These are phyloP conservation scores for Vidua chalybeata DNA, from an alignment of 2,113 vertebrate species.

Conservation along the genomic window DNA sequence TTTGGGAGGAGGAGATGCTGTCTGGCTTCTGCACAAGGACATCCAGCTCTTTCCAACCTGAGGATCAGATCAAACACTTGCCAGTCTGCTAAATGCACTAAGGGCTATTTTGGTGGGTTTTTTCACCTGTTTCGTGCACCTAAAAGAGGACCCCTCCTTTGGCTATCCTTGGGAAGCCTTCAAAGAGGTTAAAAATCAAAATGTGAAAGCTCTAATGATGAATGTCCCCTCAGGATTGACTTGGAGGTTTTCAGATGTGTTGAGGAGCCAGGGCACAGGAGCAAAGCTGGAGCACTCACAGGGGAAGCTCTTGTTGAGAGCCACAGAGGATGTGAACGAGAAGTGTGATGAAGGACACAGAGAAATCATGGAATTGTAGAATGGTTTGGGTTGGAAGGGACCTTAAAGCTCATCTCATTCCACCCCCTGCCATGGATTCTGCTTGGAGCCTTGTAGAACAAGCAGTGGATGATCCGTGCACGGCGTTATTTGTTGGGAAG, in stretches of 20 bases:
- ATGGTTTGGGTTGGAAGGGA: not conserved
- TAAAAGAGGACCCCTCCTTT: conserved; percentile 28
- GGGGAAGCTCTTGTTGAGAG: not conserved
- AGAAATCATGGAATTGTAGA: not conserved
- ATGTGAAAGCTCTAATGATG: not conserved
- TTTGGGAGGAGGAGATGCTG: not conserved
- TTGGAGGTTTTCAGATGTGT: not conserved
- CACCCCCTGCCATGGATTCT: not conserved
- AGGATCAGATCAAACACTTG: not conserved
- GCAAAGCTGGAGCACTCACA: not conserved
- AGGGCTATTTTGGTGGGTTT: conserved; percentile 8
- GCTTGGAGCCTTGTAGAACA: not conserved
- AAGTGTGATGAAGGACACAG: not conserved
- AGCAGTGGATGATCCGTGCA: not conserved
- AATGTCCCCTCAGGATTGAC: conserved; percentile 5
- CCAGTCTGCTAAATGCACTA: not conserved
- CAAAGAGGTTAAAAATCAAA: conserved; percentile 28
- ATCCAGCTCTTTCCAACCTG: not conserved
- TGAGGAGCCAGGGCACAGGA: not conserved
- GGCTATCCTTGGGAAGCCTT: conserved; percentile 37
- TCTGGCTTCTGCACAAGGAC: not conserved
- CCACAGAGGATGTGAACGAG: not conserved
- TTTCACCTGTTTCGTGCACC: not conserved
- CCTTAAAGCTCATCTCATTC: not conserved
- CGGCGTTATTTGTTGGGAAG: not conserved